Base-by-base conservation (phyloP, 2,797 vertebrate genomes). In the Sebastes nivosus region DNA sequence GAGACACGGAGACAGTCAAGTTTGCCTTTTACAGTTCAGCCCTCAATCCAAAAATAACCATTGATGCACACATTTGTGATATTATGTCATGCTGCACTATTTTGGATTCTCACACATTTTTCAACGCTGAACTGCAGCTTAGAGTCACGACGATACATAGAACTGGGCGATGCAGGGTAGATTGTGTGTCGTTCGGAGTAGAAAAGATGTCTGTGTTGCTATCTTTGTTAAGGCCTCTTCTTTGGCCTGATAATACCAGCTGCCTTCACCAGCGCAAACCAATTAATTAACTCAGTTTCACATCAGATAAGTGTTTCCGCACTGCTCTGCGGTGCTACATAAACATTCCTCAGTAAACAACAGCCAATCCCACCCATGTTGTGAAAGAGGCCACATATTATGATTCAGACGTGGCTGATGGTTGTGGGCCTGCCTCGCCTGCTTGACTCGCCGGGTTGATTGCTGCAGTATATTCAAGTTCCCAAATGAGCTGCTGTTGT, bases 341-440 rank as follows among this genome's bases (percentile, higher is more conserved):
- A 93, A 94, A 93, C 90, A 93, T 93, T 90, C 87, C 89, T 93
- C 76, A 67, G 88, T 90, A 93, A 94, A 92, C 88, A 90, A 91
- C 87, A 85, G 87, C 81, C 87, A 79, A 93, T 94, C 92, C 90
- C 93, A 92, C 89, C 90, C 89, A 87, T 94, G 90, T 92, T 94
- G 93, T 91, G 91, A 93, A 90, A 94, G 86, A 90, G 85, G 83
- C 90, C 87, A 81, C 87, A 90, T 91, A 88, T 86, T 79, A 57
- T 73, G 83, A 90, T 87, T 86, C 87, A 88, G 89, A 88, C 72
- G 46, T 80, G 75, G 86, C 83, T 87, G 87, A 85, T 87, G 81
- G 65, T 79, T 77, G 69, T 8, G 73, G 79, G 70, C 60, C 84
- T 73, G 82, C 76, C 81, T 82, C 27, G 16, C 66, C 42, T 76